Evolutionary conservation across 2,113 vertebrate genomes (phyloP).

Genomic region (Sciurus niger): DNA sequence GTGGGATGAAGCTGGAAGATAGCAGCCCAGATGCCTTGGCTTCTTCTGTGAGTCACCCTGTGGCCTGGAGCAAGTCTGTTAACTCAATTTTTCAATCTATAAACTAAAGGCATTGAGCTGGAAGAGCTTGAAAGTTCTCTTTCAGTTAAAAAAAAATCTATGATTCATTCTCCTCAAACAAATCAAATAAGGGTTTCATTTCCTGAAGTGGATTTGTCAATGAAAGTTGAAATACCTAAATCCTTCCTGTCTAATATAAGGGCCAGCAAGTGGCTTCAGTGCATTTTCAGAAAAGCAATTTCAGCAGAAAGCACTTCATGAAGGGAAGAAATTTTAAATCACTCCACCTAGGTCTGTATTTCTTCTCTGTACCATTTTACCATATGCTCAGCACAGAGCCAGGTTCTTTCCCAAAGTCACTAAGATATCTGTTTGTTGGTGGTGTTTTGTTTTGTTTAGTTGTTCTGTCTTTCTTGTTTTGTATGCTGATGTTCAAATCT

Average conservation of each 20-base stretch:
- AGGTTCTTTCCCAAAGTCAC: slow-evolving; percentile 5
- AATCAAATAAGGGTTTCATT: slow-evolving; percentile 85
- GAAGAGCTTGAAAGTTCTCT: slow-evolving; percentile 75
- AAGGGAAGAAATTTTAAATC: slow-evolving; percentile 77
- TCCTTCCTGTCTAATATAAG: slow-evolving; percentile 81
- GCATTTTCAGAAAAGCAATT: slow-evolving; percentile 79
- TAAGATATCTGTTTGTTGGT: background rate
- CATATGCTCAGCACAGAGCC: background rate
- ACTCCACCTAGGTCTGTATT: slow-evolving; percentile 39
- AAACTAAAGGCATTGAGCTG: slow-evolving; percentile 69
- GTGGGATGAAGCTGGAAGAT: background rate
- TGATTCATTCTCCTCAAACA: slow-evolving; percentile 82
- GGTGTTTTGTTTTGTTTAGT: background rate
- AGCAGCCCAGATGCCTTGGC: background rate
- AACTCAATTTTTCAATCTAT: slow-evolving; percentile 75
- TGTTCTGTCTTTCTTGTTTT: slow-evolving; percentile 46
- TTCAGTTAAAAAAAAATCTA: slow-evolving; percentile 76
- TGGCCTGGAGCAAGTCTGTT: slow-evolving; percentile 68
- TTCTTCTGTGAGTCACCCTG: slow-evolving; percentile 63
- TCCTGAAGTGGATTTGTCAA: slow-evolving; percentile 82
- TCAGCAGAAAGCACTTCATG: slow-evolving; percentile 77
- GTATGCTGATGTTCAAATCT: background rate
- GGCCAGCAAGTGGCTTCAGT: slow-evolving; percentile 73
- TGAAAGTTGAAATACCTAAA: slow-evolving; percentile 82
- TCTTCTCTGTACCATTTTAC: slow-evolving; percentile 38